These are phyloP conservation scores for Drosophila sucinea DNA, from an alignment of 1,140 invertebrate genomes.

Conservation along the genomic window DNA sequence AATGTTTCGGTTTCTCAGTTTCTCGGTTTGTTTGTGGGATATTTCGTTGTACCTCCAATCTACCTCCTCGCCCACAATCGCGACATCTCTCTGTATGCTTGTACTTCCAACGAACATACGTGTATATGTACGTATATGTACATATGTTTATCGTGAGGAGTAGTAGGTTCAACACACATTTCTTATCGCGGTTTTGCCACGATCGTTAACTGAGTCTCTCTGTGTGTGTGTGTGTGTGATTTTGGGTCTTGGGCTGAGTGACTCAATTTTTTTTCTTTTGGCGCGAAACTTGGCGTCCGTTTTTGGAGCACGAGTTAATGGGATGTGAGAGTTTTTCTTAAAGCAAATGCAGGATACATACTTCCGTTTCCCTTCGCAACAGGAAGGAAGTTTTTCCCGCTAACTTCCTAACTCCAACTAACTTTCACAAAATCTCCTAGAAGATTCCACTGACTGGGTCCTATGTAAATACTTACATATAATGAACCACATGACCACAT, in stretches of 20 bases:
- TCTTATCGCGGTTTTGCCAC: constrained; percentile 74
- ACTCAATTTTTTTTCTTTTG: constrained; percentile 63
- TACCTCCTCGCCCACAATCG: constrained; percentile 48
- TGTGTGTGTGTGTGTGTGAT: constrained; percentile 36
- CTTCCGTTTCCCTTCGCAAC: constrained; percentile 57
- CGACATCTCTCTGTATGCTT: constrained; percentile 22
- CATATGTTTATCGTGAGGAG: constrained; percentile 1
- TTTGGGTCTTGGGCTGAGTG: constrained; percentile 52
- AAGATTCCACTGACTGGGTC: constrained; percentile 1
- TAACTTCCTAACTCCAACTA: constrained; percentile 16
- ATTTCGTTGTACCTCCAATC: constrained; percentile 38
- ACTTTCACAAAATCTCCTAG: constrained; percentile 15
- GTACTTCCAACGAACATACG: constrained; percentile 11
- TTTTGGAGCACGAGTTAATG: constrained; percentile 47
- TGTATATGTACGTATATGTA: background rate
- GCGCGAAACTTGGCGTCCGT: constrained; percentile 77
- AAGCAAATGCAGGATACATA: background rate
- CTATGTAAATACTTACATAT: constrained; percentile 58
- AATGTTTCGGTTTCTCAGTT: constrained; percentile 48
- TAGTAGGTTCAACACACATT: constrained; percentile 42
- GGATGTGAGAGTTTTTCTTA: constrained; percentile 15
- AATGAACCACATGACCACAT: constrained; percentile 65
- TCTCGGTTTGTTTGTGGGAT: constrained; percentile 26
- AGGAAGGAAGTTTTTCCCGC: constrained; percentile 52
- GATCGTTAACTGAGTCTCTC: constrained; percentile 41